Evolutionary conservation across 2,797 vertebrate species (phyloP).

Genomic region (Sebastes alutus): DNA sequence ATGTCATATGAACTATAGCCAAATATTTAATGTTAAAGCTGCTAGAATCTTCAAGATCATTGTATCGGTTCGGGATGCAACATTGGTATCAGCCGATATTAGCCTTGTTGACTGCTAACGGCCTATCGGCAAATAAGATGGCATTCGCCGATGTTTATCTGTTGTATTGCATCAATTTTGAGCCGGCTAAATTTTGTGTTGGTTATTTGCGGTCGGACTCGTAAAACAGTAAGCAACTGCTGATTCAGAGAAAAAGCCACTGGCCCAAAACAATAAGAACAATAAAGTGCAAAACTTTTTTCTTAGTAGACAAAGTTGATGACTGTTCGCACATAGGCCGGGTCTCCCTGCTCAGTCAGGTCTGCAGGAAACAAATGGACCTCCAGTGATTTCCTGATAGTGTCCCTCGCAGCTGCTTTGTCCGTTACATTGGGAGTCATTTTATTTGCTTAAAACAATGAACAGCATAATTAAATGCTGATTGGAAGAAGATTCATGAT

Average conservation of each 20-base stretch:
- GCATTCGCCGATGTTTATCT: not conserved
- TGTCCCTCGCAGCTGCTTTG: not conserved
- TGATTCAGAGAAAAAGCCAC: too few relatives aligned
- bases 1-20: not conserved
- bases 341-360: not conserved
- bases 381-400: not conserved
- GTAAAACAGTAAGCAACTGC: too few relatives aligned
- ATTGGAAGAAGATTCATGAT: conserved; percentile 30
- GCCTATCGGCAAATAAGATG: not conserved
- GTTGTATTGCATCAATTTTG: too few relatives aligned
- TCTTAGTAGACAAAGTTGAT: not conserved
- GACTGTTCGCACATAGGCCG: not conserved
- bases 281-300: not conserved
- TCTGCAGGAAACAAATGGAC: conserved; percentile 12
- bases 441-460: not conserved
- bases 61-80: not conserved
- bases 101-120: not conserved
- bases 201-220: too few relatives aligned
- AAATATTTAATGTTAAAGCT: not conserved
- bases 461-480: conserved; percentile 34
- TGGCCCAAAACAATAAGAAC: not conserved
- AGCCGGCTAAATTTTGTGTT: too few relatives aligned
- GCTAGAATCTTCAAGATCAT: not conserved
- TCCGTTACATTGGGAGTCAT: not conserved
- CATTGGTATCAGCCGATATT: not conserved